Percentiles rank a stretch among this genome's conserved stretches.
Evolutionary conservation across 2,888 invertebrate species (phyloP).

Genomic region (Hipparchia sbordonii): DNA sequence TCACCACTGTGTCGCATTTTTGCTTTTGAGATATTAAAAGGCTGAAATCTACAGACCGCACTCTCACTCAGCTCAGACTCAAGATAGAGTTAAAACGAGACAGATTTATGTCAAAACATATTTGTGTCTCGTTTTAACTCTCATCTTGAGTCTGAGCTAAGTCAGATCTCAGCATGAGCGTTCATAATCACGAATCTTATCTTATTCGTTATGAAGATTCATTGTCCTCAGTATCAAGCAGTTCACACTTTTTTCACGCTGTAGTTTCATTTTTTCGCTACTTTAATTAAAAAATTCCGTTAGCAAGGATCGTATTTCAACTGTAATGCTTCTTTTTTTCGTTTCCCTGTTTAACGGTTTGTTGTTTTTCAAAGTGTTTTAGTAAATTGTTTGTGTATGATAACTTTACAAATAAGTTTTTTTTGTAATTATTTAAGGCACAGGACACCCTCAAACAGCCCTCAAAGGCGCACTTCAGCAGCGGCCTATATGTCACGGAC

Average conservation of each 20-base stretch:
- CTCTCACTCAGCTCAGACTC: too few species aligned
- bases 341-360: not conserved
- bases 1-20: not conserved
- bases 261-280: not conserved
- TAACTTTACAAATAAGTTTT: too few species aligned
- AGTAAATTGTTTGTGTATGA: not conserved
- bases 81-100: too few species aligned
- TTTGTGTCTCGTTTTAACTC: too few species aligned
- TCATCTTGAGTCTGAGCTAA: too few species aligned
- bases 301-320: slow-evolving; percentile 1
- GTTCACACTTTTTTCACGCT: not conserved
- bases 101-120: too few species aligned
- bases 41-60: too few species aligned
- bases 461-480: too few species aligned
- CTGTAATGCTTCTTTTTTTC: not conserved
- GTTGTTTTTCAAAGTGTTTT: not conserved
- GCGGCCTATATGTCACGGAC: too few species aligned
- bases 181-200: not conserved
- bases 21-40: slow-evolving; percentile 2
- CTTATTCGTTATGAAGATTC: not conserved
- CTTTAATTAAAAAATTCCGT: slow-evolving; percentile 7
- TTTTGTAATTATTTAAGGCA: too few species aligned
- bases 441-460: too few species aligned
- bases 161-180: too few species aligned
- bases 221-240: not conserved